Base-by-base conservation (phyloP, 2,113 vertebrate species). In the Heterotis niloticus region DNA sequence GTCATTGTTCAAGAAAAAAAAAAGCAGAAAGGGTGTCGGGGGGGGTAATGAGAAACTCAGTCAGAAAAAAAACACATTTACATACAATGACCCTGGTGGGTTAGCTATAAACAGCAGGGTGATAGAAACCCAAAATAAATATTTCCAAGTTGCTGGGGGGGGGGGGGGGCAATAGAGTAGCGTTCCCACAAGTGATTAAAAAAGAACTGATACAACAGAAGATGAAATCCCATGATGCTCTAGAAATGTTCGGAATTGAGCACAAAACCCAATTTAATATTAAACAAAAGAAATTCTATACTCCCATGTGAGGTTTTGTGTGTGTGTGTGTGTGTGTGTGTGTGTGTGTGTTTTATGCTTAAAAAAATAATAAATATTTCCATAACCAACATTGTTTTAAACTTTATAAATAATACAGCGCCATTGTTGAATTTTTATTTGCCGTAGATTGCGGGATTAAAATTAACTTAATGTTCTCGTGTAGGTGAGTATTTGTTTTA, bases 381-480 rank as follows among this genome's bases (percentile, higher is more conserved):
- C 80, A 80, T 84, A 86, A 87, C 82, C 80, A 87, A 87, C 82
- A 88, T 86, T 88, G 83, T 89, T 88, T 88, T 89, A 86, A 90
- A 88, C 81, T 78, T 88, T 83, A 91, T 92, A 90, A 93, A 92
- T 91, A 89, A 90, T 90, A 92, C 86, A 92, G 90, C 84, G 77
- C 88, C 90, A 86, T 88, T 74, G 75, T 80, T 23, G 51, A 81
- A 83, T 84, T 71, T 87, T 72, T 82, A 77, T 73, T 52, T 80
- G 76, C 71, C 82, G 75, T 71, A 78, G 72, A 76, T n/a, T 54
- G 83, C 60, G 56, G 78, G 79, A 69, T 67, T 4, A 65, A 76
- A 83, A 77, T 86, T 84, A 84, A 81, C 86, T 88, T 62, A 83
- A 81, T 66, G 86, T 82, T 88, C 81, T 82, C 79, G 84, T 82